Conservation (phyloP, 1,140 invertebrate genomes). For the Rhagoletis zephyria region DNA sequence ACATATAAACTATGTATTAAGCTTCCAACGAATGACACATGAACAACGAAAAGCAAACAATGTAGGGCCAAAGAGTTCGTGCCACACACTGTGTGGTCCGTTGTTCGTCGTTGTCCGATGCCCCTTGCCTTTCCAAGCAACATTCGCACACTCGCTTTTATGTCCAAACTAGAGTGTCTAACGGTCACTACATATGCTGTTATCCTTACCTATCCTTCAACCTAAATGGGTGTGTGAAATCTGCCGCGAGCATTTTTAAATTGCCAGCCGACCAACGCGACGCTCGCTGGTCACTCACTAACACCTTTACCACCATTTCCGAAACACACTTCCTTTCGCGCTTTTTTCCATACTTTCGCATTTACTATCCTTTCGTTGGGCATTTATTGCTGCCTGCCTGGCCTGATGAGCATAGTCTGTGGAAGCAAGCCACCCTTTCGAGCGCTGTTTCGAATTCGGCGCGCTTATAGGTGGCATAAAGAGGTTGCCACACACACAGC, state of each 20-base stretch:
- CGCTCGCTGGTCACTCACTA: not conserved
- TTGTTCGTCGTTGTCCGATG: too few relatives aligned
- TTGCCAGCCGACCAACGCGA: not conserved
- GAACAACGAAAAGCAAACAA: too few relatives aligned
- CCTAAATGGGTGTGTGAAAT: slow-evolving; percentile 48
- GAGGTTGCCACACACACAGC: not conserved
- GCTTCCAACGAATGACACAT: too few relatives aligned
- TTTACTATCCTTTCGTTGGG: slow-evolving; percentile 4
- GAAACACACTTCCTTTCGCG: slow-evolving; percentile 31
- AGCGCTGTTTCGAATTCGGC: too few relatives aligned
- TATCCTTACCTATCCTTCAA: not conserved
- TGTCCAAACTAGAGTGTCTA: not conserved
- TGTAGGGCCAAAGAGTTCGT: too few relatives aligned
- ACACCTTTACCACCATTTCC: slow-evolving; percentile 40
- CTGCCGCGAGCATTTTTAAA: slow-evolving; percentile 29
- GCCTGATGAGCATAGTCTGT: too few relatives aligned
- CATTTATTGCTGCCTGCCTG: too few relatives aligned
- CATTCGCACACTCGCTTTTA: too few relatives aligned
- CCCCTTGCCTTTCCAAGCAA: too few relatives aligned
- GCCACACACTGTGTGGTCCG: too few relatives aligned
- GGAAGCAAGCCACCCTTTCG: not conserved
- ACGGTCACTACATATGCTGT: not conserved
- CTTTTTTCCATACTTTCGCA: not conserved
- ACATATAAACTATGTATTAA: too few relatives aligned
- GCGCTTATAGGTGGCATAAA: not conserved